A percentile compares a stretch with the other conserved stretches of the same genome.
Evolutionary conservation across 2,113 vertebrate genomes (phyloP).

Genomic region (Xiphias gladius): DNA sequence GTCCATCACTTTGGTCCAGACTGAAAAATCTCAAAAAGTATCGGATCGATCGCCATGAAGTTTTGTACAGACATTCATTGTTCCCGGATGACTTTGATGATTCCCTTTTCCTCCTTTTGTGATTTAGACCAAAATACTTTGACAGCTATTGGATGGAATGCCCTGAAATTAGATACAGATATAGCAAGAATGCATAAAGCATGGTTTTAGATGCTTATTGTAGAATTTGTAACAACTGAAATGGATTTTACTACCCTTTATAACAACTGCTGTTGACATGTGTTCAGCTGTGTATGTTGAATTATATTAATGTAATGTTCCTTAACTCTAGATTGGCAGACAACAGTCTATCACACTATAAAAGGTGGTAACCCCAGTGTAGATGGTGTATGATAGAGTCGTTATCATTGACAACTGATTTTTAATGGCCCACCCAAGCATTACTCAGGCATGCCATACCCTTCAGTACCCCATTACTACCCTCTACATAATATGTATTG

Average conservation of each 20-base stretch:
- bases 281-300: slow-evolving; percentile 25
- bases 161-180: neutral
- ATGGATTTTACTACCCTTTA: slow-evolving; percentile 29
- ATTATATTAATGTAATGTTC: slow-evolving; percentile 32
- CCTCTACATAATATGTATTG: slow-evolving; percentile 36
- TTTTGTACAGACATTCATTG: neutral
- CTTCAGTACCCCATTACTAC: slow-evolving; percentile 56
- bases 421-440: slow-evolving; percentile 42
- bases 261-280: slow-evolving; percentile 10
- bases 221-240: neutral
- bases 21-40: neutral
- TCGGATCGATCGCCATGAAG: neutral
- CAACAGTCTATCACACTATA: slow-evolving; percentile 17
- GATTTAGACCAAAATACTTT: neutral
- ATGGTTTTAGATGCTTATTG: neutral
- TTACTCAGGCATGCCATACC: slow-evolving; percentile 41
- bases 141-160: neutral
- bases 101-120: neutral
- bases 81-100: neutral
- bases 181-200: neutral
- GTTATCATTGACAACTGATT: slow-evolving; percentile 51
- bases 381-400: slow-evolving; percentile 34
- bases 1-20: neutral
- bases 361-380: slow-evolving; percentile 15
- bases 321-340: slow-evolving; percentile 1